Base-by-base conservation (phyloP, 2,888 invertebrate species). In the Epistrophella euchroma region DNA sequence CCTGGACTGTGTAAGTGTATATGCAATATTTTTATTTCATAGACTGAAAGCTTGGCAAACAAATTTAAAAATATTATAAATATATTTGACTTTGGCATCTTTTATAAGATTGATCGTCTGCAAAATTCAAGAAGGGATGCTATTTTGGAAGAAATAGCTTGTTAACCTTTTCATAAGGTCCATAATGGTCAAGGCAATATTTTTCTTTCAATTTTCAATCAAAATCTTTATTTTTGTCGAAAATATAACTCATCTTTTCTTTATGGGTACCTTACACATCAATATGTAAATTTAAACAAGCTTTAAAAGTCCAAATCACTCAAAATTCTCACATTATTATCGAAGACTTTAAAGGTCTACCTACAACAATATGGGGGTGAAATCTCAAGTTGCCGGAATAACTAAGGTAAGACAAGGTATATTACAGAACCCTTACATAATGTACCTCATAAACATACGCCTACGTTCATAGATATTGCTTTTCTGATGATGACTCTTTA, bases 401-500 rank as follows among this genome's bases (percentile, higher is more conserved):
- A 5, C 28, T 9, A 11, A 56, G n/a, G 11, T 35, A 35, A 35
- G 32, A 15, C 55, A 55, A n/a, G 32, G 1, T 32, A 28, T n/a
- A 32, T 4, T 6, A 17, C 0, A n/a, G 17, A 47, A 4, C 60
- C 22, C 17, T 60, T 40, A n/a, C n/a, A n/a, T n/a, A 40, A 58
- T 35, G 15, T 32, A 15, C 11, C 19, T 22, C 60, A 40, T 40
- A 19, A 60, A 60, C 37, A 15, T 35, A 37, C 60, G 15, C 60
- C 60, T 22, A 60, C 35, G 15, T 19, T 22, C n/a, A 0, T 17
- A 17, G 9, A 45, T 22, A 37, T 35, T 22, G 28, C 32, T 13
- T 52, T 55, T 6, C 25, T 45, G 17, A 45, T 45, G 45, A 60
- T 40, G 40, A 40, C 43, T 62, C 62, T 28, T 62, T 43, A 62